These are phyloP conservation scores for Eleutherodactylus coqui DNA, from an alignment of 2,797 vertebrate species.

Conservation along the genomic window DNA sequence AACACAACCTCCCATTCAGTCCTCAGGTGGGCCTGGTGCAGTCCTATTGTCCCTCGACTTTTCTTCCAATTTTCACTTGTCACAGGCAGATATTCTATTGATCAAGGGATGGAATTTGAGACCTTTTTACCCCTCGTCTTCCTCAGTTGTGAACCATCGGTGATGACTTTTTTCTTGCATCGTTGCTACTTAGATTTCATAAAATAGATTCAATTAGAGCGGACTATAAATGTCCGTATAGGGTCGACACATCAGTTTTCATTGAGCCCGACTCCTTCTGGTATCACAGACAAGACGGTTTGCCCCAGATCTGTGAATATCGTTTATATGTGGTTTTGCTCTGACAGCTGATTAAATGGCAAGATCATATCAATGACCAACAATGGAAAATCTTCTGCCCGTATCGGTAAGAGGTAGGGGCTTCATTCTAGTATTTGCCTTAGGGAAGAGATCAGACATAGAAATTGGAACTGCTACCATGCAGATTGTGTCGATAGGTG, in stretches of 20 bases:
- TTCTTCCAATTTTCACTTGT: conserved; percentile 63
- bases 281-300: not conserved
- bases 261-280: not conserved
- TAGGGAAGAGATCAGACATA: too few species aligned
- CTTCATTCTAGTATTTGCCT: too few species aligned
- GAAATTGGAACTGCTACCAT: too few species aligned
- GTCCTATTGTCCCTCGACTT: conserved; percentile 71
- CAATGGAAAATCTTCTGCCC: not conserved
- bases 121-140: conserved; percentile 24
- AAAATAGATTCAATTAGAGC: not conserved
- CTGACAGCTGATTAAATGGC: not conserved
- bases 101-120: not conserved
- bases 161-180: not conserved
- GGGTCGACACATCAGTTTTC: too few species aligned
- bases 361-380: not conserved
- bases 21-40: conserved; percentile 78
- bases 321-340: too few species aligned
- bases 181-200: not conserved
- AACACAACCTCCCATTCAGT: conserved; percentile 75
- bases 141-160: not conserved
- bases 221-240: too few species aligned
- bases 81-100: conserved; percentile 20
- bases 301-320: too few species aligned
- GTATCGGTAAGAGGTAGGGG: too few species aligned
- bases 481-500: too few species aligned